Evolutionary conservation across 2,113 vertebrate genomes (phyloP).

Genomic region (Leuciscus idus): DNA sequence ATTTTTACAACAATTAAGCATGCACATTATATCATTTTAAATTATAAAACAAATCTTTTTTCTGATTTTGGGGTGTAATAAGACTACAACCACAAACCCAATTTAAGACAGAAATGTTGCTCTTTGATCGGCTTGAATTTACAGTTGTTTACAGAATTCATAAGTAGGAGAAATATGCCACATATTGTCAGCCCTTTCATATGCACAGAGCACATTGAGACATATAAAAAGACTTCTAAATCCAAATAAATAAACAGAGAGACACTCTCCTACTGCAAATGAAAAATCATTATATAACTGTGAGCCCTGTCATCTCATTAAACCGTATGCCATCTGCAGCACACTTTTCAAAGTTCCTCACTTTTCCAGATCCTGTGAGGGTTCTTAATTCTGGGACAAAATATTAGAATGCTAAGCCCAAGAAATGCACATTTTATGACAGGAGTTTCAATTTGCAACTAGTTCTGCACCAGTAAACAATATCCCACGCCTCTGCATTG

Average conservation of each 20-base stretch:
- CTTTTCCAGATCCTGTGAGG: conserved; percentile 28
- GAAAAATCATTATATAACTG: conserved; percentile 33
- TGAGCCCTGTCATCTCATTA: conserved; percentile 18
- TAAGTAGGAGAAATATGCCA: background rate
- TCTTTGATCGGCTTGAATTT: background rate
- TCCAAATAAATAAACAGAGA: conserved; percentile 5
- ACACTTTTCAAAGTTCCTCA: conserved; percentile 13
- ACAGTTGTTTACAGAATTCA: conserved; percentile 22
- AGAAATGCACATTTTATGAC: conserved; percentile 50
- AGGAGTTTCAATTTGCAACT: conserved; percentile 50
- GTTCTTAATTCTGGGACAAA: conserved; percentile 19
- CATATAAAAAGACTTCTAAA: conserved; percentile 9
- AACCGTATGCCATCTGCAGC: background rate
- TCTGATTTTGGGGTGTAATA: too few species aligned
- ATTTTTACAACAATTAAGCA: background rate
- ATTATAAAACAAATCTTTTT: too few species aligned
- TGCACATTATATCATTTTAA: background rate
- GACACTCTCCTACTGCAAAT: conserved; percentile 20
- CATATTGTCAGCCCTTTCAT: conserved; percentile 21
- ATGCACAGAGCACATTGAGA: background rate
- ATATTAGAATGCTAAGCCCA: conserved; percentile 40
- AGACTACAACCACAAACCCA: background rate
- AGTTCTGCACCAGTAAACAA: conserved; percentile 59
- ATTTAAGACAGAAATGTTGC: background rate
- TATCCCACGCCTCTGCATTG: conserved; percentile 21